Percentiles rank a stretch among this genome's conserved stretches.
These are phyloP conservation scores for Bicyclus anynana DNA, from an alignment of 1,140 invertebrate genomes.

Conservation along the genomic window DNA sequence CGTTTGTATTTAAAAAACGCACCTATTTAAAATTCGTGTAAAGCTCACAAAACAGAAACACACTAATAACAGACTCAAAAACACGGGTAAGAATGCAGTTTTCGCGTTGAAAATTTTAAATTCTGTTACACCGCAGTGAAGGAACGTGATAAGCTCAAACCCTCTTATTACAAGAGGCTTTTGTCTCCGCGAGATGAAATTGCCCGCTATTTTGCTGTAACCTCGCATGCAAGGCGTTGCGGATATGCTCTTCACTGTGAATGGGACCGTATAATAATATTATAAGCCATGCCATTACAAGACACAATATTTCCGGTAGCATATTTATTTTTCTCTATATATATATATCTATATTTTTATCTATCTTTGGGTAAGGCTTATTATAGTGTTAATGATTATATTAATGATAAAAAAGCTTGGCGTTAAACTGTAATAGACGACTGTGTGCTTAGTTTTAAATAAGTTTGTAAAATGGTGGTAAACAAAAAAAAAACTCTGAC, in stretches of 20 bases:
- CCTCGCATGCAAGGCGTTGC: background rate
- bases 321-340: no score
- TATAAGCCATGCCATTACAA: background rate
- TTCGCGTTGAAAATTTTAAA: constrained; percentile 6
- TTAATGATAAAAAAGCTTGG: no score
- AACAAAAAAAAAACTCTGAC: no score
- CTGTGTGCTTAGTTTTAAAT: no score
- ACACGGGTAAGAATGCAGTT: background rate
- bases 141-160: constrained; percentile 17
- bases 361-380: no score
- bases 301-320: background rate
- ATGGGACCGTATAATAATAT: background rate
- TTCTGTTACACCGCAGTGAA: constrained; percentile 12
- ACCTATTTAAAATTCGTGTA: background rate
- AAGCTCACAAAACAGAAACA: background rate
- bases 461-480: no score
- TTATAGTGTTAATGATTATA: no score
- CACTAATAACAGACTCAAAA: background rate
- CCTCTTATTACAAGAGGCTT: constrained; percentile 17
- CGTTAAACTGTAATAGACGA: no score
- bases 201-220: constrained; percentile 16
- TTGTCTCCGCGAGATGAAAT: constrained; percentile 19
- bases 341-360: no score
- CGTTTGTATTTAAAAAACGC: no score
- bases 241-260: background rate